A percentile compares a stretch with the other conserved stretches of the same genome.
These are phyloP conservation scores for Mythimna ferrago DNA, from an alignment of 2,888 invertebrate species.

Conservation along the genomic window DNA sequence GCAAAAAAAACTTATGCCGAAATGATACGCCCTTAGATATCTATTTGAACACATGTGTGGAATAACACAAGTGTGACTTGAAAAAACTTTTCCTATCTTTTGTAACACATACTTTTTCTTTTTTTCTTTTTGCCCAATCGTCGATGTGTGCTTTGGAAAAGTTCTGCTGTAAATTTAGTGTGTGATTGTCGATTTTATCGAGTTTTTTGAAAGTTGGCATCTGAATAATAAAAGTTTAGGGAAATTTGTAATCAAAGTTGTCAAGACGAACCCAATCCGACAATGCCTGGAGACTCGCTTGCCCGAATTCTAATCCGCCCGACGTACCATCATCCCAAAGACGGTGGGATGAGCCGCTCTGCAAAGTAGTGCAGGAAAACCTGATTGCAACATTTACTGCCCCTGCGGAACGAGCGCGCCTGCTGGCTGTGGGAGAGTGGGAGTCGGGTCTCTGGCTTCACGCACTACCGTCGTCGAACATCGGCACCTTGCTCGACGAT, in stretches of 20 bases:
- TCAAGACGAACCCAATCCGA: constrained; percentile 8
- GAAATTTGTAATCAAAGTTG: constrained; percentile 40
- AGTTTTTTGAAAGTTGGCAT: constrained; percentile 44
- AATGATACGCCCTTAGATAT: constrained; percentile 41
- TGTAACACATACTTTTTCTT: constrained; percentile 11
- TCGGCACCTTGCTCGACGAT: too few species aligned
- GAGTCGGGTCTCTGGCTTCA: too few species aligned
- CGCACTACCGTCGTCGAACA: too few species aligned
- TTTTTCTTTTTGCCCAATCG: constrained; percentile 25
- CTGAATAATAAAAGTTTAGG: constrained; percentile 27
- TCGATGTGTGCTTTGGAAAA: constrained; percentile 28
- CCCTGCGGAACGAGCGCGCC: too few species aligned
- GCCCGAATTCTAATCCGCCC: too few species aligned
- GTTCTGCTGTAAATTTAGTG: constrained; percentile 42
- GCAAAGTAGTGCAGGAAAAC: too few species aligned
- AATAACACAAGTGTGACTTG: constrained; percentile 30
- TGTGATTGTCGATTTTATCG: constrained; percentile 39
- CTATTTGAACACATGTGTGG: constrained; percentile 41
- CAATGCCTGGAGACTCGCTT: too few species aligned
- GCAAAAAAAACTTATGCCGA: constrained; percentile 20
- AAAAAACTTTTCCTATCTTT: constrained; percentile 44
- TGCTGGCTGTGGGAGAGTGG: too few species aligned
- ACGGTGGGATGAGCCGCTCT: too few species aligned
- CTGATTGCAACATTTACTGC: too few species aligned
- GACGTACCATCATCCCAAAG: too few species aligned